Evolutionary conservation across 2,113 vertebrate species (phyloP).

Genomic region (Dromas ardeola): DNA sequence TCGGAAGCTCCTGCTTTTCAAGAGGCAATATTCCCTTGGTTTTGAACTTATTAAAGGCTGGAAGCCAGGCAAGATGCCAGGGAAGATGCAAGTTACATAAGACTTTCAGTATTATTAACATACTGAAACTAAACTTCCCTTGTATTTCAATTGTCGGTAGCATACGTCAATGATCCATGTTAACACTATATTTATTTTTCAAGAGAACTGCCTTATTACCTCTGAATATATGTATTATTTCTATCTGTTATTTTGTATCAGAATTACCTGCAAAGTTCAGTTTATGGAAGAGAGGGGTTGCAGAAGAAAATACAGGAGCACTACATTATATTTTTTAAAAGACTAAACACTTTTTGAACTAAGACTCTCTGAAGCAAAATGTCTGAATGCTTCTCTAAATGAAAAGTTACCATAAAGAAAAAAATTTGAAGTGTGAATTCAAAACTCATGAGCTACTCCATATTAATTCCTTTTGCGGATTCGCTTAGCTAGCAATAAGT

Average conservation of each 20-base stretch:
- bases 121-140: neutral
- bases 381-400: neutral
- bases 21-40: neutral
- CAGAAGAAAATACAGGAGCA: neutral
- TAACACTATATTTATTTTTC: neutral
- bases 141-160: neutral
- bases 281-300: neutral
- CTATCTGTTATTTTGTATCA: neutral
- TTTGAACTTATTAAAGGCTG: neutral
- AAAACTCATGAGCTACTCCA: neutral
- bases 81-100: neutral
- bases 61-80: neutral
- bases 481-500: neutral
- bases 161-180: neutral
- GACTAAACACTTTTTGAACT: neutral
- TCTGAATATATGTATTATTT: neutral
- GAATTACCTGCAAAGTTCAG: neutral
- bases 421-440: neutral
- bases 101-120: neutral
- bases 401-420: neutral
- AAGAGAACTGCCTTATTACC: neutral
- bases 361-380: neutral
- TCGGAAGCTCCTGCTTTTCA: neutral
- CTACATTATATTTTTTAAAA: neutral
- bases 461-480: neutral